Percentiles rank a stretch among this genome's conserved stretches.
phyloP scores from a whole-genome alignment of 2,888 invertebrate species.

The Mythimna albipuncta region DNA sequence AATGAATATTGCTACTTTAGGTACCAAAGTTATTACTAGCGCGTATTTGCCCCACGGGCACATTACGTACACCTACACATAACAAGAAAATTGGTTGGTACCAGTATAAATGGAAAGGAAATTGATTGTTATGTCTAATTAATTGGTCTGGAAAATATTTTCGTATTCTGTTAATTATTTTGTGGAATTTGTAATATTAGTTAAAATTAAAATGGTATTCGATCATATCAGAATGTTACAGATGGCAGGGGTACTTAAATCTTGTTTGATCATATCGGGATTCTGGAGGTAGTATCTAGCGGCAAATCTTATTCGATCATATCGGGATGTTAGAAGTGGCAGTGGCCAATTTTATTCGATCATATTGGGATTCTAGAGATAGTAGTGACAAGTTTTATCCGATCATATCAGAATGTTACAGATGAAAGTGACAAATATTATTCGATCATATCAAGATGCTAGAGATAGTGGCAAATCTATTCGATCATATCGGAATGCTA shows the following conservation, averaged over 20 bases:
- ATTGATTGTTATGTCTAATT: slow-evolving; percentile 9
- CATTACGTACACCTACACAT: slow-evolving; percentile 5
- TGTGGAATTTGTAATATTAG: background rate
- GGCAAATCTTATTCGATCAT: too few relatives aligned
- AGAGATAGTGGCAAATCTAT: too few relatives aligned
- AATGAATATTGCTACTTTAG: slow-evolving; percentile 42
- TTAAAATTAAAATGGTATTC: background rate
- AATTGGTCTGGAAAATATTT: slow-evolving; percentile 7
- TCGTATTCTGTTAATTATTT: background rate
- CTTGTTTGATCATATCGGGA: background rate
- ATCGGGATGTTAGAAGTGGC: too few relatives aligned
- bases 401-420: too few relatives aligned
- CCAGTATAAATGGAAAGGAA: slow-evolving; percentile 26
- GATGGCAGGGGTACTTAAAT: too few relatives aligned
- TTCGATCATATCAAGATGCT: too few relatives aligned
- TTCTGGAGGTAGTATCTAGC: background rate
- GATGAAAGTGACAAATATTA: too few relatives aligned
- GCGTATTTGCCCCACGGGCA: slow-evolving; percentile 25
- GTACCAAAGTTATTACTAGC: slow-evolving; percentile 34
- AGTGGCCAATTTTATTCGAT: too few relatives aligned
- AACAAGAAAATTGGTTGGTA: slow-evolving; percentile 31
- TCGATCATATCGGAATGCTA: too few relatives aligned
- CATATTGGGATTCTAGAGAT: too few relatives aligned
- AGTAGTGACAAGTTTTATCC: too few relatives aligned
- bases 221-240: too few relatives aligned